phyloP scores from a whole-genome alignment of 2,797 vertebrate species.

The Clarias laeviceps region DNA sequence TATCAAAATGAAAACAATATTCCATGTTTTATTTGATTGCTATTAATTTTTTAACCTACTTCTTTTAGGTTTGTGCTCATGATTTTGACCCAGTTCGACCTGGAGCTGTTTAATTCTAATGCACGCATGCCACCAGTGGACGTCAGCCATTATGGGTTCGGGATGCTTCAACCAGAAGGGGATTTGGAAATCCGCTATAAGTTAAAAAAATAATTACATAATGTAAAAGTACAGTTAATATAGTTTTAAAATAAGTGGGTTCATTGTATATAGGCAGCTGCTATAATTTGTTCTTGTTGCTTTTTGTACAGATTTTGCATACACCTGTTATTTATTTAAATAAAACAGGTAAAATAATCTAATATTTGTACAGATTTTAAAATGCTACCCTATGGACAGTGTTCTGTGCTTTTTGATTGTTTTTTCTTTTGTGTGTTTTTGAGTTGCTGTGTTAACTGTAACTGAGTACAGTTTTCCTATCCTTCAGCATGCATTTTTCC shows the following conservation, averaged over 20 bases:
- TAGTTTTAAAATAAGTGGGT: slow-evolving; percentile 3
- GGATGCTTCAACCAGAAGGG: slow-evolving; percentile 77
- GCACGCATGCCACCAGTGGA: slow-evolving; percentile 73
- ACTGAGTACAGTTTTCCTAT: neutral
- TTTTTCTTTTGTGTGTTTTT: neutral
- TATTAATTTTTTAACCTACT: slow-evolving; percentile 54
- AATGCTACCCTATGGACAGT: neutral
- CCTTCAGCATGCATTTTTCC: neutral
- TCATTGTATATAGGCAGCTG: slow-evolving; percentile 5
- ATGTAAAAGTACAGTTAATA: neutral
- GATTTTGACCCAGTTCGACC: slow-evolving; percentile 74
- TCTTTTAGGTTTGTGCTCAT: slow-evolving; percentile 77
- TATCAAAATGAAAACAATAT: neutral
- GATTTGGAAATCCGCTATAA: slow-evolving; percentile 75
- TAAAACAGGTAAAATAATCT: neutral
- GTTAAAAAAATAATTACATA: slow-evolving; percentile 38
- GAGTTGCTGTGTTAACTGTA: neutral
- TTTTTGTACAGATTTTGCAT: neutral
- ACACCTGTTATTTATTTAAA: neutral
- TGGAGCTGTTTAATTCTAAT: slow-evolving; percentile 70
- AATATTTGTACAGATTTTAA: neutral
- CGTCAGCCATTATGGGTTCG: slow-evolving; percentile 76
- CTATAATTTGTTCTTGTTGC: neutral
- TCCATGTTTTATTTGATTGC: neutral
- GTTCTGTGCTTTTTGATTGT: neutral